These are phyloP conservation scores for Tenthredo distinguenda DNA, from an alignment of 2,888 invertebrate species.

Conservation along the genomic window DNA sequence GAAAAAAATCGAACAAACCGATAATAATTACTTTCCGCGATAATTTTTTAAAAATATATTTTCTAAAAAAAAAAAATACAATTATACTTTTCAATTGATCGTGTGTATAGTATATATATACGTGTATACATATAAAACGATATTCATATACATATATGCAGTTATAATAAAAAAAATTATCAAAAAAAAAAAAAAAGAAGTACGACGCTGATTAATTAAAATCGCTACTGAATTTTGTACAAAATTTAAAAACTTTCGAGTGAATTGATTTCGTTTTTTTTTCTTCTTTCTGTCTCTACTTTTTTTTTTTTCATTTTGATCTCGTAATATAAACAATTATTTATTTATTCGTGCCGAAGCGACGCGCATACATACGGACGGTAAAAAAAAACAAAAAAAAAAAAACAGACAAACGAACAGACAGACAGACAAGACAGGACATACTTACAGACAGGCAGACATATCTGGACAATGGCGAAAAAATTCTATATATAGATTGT, in stretches of 20 bases:
- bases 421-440: not conserved
- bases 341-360: conserved; percentile 31
- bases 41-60: not conserved
- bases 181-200: not conserved
- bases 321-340: not conserved
- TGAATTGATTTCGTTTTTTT: not conserved
- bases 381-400: not conserved
- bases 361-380: conserved; percentile 5
- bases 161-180: not conserved
- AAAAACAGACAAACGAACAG: not conserved
- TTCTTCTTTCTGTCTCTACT: not conserved
- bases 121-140: not conserved
- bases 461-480: conserved; percentile 18
- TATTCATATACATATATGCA: not conserved
- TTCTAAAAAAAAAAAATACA: too few species aligned
- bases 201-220: not conserved
- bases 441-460: conserved; percentile 9
- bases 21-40: not conserved
- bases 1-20: not conserved
- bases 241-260: not conserved
- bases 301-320: not conserved
- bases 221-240: not conserved
- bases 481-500: not conserved
- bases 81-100: too few species aligned
- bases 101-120: too few species aligned